A percentile compares a stretch with the other conserved stretches of the same genome.
Evolutionary conservation across 2,888 invertebrate species (phyloP).

Genomic region (Synanthedon myopaeformis): DNA sequence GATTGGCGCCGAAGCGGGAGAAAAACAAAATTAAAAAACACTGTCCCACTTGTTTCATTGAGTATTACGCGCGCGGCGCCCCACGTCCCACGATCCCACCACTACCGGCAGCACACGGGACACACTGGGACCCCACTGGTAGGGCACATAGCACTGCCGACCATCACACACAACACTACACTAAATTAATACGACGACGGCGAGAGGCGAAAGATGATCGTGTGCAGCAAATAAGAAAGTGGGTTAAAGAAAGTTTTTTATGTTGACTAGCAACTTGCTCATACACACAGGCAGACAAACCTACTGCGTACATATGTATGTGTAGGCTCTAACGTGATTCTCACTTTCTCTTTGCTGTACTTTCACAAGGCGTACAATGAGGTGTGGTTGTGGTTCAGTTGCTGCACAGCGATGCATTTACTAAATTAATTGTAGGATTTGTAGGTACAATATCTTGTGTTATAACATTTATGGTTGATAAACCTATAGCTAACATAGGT

Average conservation of each 20-base stretch:
- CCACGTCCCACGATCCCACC: conserved; percentile 57
- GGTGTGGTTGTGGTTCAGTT: conserved; percentile 55
- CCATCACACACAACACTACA: conserved; percentile 52
- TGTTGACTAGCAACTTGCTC: conserved; percentile 46
- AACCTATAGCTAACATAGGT: neutral
- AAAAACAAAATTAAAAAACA: conserved; percentile 35
- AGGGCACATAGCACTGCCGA: conserved; percentile 61
- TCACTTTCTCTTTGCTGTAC: conserved; percentile 68
- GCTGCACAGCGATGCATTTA: conserved; percentile 2
- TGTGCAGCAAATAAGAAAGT: conserved; percentile 55
- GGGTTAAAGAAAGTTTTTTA: conserved; percentile 70
- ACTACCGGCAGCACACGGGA: conserved; percentile 50
- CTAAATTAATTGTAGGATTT: neutral
- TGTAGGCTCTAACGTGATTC: conserved; percentile 40
- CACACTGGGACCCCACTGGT: conserved; percentile 53
- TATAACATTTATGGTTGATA: neutral
- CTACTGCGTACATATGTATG: conserved; percentile 33
- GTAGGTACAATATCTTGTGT: neutral
- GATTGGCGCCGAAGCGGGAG: conserved; percentile 32
- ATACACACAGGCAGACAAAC: conserved; percentile 39
- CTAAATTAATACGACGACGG: conserved; percentile 45
- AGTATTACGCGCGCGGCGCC: conserved; percentile 35
- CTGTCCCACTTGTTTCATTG: conserved; percentile 48
- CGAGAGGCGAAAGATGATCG: conserved; percentile 60
- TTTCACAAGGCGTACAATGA: conserved; percentile 57